Conservation (phyloP, 2,888 invertebrate genomes). For the Xestia ashworthii region DNA sequence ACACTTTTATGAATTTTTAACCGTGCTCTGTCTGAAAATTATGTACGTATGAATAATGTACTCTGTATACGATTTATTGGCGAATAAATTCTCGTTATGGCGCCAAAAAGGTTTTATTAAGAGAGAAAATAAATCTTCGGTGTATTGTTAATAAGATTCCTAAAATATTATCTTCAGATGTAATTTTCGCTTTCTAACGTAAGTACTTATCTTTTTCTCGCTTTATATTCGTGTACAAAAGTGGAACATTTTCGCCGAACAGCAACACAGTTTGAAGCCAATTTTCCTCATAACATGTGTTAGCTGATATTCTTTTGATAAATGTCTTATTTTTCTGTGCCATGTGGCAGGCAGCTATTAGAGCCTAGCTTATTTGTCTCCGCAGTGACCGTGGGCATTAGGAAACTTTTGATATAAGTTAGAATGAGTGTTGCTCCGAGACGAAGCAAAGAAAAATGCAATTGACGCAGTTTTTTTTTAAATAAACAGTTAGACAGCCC, state of each 20-base stretch:
- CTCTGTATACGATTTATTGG: constrained; percentile 61
- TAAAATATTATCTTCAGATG: constrained; percentile 58
- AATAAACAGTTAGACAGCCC: constrained; percentile 32
- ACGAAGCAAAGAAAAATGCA: background rate
- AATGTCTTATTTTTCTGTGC: constrained; percentile 27
- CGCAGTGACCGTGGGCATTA: background rate
- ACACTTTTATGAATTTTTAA: constrained; percentile 67
- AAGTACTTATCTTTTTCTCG: constrained; percentile 40
- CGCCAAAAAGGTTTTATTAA: constrained; percentile 62
- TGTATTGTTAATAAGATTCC: constrained; percentile 64
- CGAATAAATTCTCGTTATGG: constrained; percentile 65
- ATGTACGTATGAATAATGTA: constrained; percentile 64
- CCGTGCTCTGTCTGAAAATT: constrained; percentile 59
- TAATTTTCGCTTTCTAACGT: constrained; percentile 47
- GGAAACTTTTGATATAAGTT: background rate
- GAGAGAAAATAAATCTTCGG: constrained; percentile 58
- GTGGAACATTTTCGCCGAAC: constrained; percentile 8
- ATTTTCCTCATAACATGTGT: constrained; percentile 37
- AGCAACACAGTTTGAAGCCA: constrained; percentile 19
- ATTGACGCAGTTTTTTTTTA: background rate
- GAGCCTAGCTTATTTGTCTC: background rate
- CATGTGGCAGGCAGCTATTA: background rate
- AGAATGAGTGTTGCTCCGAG: background rate
- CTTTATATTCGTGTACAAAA: constrained; percentile 25
- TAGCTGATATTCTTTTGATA: constrained; percentile 45